Conservation (phyloP, 1,140 invertebrate genomes). For the Eciton burchellii region DNA sequence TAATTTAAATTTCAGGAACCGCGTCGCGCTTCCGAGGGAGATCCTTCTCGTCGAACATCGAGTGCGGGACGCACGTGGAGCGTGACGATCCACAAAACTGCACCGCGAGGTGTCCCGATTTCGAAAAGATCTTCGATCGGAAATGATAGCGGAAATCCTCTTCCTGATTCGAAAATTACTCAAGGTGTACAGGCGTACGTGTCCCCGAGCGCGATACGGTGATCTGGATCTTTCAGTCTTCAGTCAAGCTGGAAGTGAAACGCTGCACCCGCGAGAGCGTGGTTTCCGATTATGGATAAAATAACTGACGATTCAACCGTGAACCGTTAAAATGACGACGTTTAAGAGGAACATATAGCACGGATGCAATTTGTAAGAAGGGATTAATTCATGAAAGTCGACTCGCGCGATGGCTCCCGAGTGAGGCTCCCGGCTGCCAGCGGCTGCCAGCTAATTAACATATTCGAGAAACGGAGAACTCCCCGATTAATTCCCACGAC, state of each 20-base stretch:
- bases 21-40: background rate
- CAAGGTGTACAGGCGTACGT: background rate
- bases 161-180: background rate
- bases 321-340: background rate
- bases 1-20: background rate
- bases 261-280: background rate
- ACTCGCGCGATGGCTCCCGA: background rate
- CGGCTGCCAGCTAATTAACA: slow-evolving; percentile 11
- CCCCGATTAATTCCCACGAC: slow-evolving; percentile 25
- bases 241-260: background rate
- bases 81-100: background rate
- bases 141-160: background rate
- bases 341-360: background rate
- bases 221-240: too few relatives aligned
- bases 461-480: slow-evolving; percentile 36
- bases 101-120: background rate
- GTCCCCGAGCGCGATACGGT: background rate
- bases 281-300: background rate
- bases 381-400: slow-evolving; percentile 13
- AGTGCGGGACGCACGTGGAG: background rate
- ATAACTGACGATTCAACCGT: background rate
- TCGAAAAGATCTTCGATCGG: background rate
- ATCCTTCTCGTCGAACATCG: background rate
- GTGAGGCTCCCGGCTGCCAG: background rate
- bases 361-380: background rate